Evolutionary conservation across 2,888 invertebrate genomes (phyloP).

Genomic region (Ectemnius cavifrons): DNA sequence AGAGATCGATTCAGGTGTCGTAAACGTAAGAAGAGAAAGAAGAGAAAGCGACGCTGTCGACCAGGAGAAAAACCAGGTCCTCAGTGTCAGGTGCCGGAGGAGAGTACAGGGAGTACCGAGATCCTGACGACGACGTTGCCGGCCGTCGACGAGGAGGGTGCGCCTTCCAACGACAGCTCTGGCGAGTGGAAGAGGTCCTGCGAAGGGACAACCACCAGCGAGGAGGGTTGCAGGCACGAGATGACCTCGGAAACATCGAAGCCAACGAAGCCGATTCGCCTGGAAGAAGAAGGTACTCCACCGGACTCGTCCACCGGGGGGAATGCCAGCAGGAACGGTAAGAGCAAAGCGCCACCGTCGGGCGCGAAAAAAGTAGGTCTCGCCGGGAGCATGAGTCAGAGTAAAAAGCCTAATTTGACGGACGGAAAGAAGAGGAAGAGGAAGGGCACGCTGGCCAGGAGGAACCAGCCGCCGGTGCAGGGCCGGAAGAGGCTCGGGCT

Average conservation of each 20-base stretch:
- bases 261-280: constrained; percentile 75
- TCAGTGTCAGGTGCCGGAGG: constrained; percentile 60
- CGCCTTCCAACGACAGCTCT: constrained; percentile 25
- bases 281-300: constrained; percentile 72
- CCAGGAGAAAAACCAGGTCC: constrained; percentile 68
- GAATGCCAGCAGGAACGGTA: constrained; percentile 54
- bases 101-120: not conserved
- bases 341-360: constrained; percentile 57
- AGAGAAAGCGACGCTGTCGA: constrained; percentile 74
- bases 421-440: constrained; percentile 64
- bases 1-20: constrained; percentile 78
- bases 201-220: constrained; percentile 66
- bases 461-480: constrained; percentile 42
- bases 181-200: constrained; percentile 70
- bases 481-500: constrained; percentile 56
- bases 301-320: constrained; percentile 25
- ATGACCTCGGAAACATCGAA: constrained; percentile 64
- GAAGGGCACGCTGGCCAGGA: constrained; percentile 53
- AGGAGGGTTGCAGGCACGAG: constrained; percentile 69
- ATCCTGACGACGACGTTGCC: not conserved
- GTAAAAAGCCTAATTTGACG: constrained; percentile 66
- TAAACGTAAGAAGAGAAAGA: constrained; percentile 79
- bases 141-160: constrained; percentile 28
- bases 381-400: constrained; percentile 57
- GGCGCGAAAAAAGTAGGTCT: constrained; percentile 58